Evolutionary conservation across 2,888 invertebrate genomes (phyloP), one percentile per base, ranked within the genome.

Genomic region (Ceriagrion tenellum): DNA sequence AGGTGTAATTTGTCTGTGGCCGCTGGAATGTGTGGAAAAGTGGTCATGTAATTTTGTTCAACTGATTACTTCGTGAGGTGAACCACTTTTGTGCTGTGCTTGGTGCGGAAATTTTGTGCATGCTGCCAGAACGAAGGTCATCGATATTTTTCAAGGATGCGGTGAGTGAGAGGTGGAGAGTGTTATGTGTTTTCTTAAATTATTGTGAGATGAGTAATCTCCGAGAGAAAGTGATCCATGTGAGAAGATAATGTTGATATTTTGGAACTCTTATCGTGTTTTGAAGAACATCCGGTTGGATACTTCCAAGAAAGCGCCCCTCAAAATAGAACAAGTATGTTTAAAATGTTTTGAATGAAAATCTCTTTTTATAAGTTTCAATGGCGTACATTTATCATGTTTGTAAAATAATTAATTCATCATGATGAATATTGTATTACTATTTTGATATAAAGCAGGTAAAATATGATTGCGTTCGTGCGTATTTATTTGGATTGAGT

Each of bases 341-440:
- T 56, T 35, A 47, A 30, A 59, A 40, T 91, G 40, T 59, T 91
- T 91, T 35, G 56, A 59, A 91, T 59, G 35, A 91, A 81, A 30
- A 81, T 26, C 91, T 91, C 63, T 91, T 91, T 90, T 56, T 91
- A 40, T 59, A 59, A 91, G 91, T 91, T 91, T 30, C 56, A 91
- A 59, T 91, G 56, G 59, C 59, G 91, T 91, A 63, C 63, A 59
- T 59, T 56, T 40, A 91, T 91, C 59, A 91, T 40, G 59, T 59
- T 91, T 91, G 59, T 59, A 91, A 59, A 91, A 59, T 59, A 20
- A 59, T 91, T 91, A 63, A 30, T 59, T 91, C 59, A 59, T 91
- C 59, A 91, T 35, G 91, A 35, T 59, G 59, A 35, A 59, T 10
- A 91, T 59, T 91, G 91, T 91, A 91, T 91, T 91, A 91, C n/a